A percentile compares a stretch with the other conserved stretches of the same genome.
phyloP scores from a whole-genome alignment of 2,888 invertebrate species.

The Sinotaia quadrata region DNA sequence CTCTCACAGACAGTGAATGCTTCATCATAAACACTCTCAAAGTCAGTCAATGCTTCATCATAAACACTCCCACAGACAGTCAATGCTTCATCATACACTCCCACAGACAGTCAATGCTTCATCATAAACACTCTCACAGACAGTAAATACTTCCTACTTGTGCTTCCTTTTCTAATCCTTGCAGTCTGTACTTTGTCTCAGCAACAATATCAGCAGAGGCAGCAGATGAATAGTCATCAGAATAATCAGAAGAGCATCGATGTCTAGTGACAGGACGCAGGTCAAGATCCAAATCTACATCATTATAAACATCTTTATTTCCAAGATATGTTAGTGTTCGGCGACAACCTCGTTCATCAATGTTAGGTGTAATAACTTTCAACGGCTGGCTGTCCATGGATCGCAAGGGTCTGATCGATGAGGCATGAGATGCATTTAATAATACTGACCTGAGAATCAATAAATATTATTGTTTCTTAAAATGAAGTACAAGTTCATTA shows the following conservation, averaged over 20 bases:
- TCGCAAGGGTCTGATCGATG: not conserved
- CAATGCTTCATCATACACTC: not conserved
- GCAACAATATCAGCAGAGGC: conserved; percentile 64
- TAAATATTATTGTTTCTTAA: too few species aligned
- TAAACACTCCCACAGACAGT: not conserved
- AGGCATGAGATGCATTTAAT: not conserved
- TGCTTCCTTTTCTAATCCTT: conserved; percentile 66
- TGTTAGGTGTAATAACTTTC: conserved; percentile 6
- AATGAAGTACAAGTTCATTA: too few species aligned
- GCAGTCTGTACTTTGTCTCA: conserved; percentile 65
- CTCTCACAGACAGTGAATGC: not conserved
- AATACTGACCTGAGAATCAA: too few species aligned
- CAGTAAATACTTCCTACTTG: conserved; percentile 50
- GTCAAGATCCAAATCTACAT: conserved; percentile 52
- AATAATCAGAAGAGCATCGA: conserved; percentile 50
- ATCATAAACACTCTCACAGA: not conserved
- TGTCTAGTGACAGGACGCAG: conserved; percentile 33
- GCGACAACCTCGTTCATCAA: conserved; percentile 23
- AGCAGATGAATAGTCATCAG: conserved; percentile 55
- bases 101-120: not conserved
- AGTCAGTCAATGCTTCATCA: not conserved
- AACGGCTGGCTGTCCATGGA: not conserved
- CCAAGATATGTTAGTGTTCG: conserved; percentile 31
- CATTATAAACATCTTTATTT: conserved; percentile 47
- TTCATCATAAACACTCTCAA: not conserved